A percentile compares a stretch with the other conserved stretches of the same genome.
Evolutionary conservation across 1,140 invertebrate genomes (phyloP).

Genomic region (Cyclargus thomasi): DNA sequence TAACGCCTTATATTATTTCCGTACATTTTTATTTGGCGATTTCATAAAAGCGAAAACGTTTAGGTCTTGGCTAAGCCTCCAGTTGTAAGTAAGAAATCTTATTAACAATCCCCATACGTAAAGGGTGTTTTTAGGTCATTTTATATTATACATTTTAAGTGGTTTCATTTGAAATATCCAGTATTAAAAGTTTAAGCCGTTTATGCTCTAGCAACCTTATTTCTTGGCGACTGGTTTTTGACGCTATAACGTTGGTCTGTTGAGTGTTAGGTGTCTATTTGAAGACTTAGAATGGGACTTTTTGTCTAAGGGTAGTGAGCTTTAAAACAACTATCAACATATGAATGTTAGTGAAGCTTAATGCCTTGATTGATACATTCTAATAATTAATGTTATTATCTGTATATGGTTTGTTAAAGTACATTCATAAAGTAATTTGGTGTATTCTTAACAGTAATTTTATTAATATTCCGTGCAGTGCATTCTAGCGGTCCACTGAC

Average conservation of each 20-base stretch:
- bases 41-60: too few relatives aligned
- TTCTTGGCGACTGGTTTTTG: background rate
- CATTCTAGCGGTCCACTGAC: background rate
- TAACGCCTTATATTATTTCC: too few relatives aligned
- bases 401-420: too few relatives aligned
- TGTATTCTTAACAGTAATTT: background rate
- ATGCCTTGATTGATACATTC: background rate
- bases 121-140: too few relatives aligned
- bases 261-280: background rate
- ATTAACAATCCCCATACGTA: too few relatives aligned
- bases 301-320: constrained; percentile 2
- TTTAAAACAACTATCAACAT: background rate
- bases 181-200: background rate
- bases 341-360: background rate
- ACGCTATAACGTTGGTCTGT: background rate
- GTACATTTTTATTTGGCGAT: too few relatives aligned
- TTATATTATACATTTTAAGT: too few relatives aligned
- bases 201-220: background rate
- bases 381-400: background rate
- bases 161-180: too few relatives aligned
- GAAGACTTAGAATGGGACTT: background rate
- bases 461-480: background rate
- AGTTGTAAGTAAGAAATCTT: too few relatives aligned
- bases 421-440: too few relatives aligned
- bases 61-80: too few relatives aligned